Evolutionary conservation across 2,888 invertebrate species (phyloP).

Genomic region (Plebejus argus): DNA sequence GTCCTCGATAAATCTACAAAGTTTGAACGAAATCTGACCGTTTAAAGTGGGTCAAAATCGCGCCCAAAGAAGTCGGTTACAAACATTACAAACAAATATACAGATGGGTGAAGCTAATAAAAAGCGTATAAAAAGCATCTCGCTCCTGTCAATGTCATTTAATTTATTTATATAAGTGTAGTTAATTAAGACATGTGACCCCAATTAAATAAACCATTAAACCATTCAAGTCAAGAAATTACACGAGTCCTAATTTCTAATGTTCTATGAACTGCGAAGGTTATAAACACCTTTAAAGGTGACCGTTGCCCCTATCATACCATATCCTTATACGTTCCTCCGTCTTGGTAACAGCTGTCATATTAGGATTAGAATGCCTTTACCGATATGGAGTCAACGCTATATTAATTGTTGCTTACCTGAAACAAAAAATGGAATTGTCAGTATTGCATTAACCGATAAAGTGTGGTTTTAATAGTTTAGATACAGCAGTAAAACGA

Average conservation of each 20-base stretch:
- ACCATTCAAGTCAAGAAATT: too few relatives aligned
- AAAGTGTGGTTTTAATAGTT: neutral
- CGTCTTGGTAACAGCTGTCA: neutral
- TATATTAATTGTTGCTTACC: neutral
- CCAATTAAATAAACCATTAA: neutral
- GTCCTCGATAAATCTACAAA: too few relatives aligned
- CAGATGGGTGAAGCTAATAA: too few relatives aligned
- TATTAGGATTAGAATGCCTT: constrained; percentile 12
- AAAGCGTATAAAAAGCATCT: too few relatives aligned
- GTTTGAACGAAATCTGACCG: too few relatives aligned
- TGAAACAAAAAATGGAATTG: constrained; percentile 18
- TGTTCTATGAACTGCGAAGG: neutral
- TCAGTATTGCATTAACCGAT: neutral
- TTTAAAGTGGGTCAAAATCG: too few relatives aligned
- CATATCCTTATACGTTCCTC: neutral
- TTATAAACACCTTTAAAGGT: neutral
- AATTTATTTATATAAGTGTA: too few relatives aligned
- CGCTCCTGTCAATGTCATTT: too few relatives aligned
- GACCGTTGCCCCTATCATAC: neutral
- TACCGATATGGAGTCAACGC: neutral
- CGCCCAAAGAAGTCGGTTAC: too few relatives aligned
- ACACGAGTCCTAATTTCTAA: neutral
- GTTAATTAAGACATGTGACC: too few relatives aligned
- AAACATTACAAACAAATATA: too few relatives aligned
- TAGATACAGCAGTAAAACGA: neutral